Base-by-base conservation (phyloP, 1,140 invertebrate species). In the Drosophila tsacasi region DNA sequence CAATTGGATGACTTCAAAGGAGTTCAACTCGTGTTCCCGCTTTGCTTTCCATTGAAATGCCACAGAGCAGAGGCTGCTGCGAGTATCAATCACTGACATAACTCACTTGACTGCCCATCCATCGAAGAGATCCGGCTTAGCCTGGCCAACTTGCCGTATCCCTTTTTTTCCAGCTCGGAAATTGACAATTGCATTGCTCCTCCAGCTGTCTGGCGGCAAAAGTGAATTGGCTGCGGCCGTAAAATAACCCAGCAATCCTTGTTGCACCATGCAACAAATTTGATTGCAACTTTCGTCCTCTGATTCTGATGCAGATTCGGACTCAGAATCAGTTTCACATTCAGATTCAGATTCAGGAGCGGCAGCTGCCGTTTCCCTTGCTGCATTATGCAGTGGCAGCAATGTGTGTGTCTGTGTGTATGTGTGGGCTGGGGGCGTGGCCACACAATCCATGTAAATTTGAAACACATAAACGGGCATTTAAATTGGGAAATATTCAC, bases 221-320 rank as follows among this genome's bases (percentile, higher is more conserved):
- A 62, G 63, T 62, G 39, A 65, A 65, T 65, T 65, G 63, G 39
- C 27, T 65, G 58, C 63, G 39, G 63, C 63, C 40, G 63, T 44
- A 65, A 65, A 65, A 63, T 65, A 65, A 65, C 21, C 63, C 59
- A 23, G 35, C 39, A 65, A 44, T 63, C 63, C 58, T n/a, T 44
- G 27, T 44, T 65, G 42, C 32, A 5, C 27, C 49, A 25, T 15
- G 57, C 62, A 23, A 19, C 27, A 42, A 42, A 65, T 32, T 61
- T 62, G 62, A 65, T 65, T 61, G 55, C 57, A 60, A 65, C 55
- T 42, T 30, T 60, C 44, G 6, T 9, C 6, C n/a, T 50, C 46
- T 13, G 25, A 5, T 8, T 61, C 49, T 6, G 32, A n/a, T 5
- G 42, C 49, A 2, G n/a, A 13, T 6, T 6, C 35, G 3, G 52